Base-by-base conservation (phyloP, 2,888 invertebrate species). In the Drosophila ustulata region DNA sequence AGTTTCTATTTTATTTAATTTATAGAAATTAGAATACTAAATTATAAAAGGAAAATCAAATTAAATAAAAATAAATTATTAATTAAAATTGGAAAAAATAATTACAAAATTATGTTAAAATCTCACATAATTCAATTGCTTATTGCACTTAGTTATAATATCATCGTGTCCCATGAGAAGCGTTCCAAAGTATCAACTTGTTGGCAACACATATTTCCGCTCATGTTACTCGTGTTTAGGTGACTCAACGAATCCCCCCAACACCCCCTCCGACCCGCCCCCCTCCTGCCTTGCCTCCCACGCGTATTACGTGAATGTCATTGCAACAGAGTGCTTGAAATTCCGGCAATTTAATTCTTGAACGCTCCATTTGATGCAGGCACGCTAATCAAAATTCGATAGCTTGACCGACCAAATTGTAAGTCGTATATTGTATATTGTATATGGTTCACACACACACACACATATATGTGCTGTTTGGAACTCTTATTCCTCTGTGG, bases 341-440 rank as follows among this genome's bases (percentile, higher is more conserved):
- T 66, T 68, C 34, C 26, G 66, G 72, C 65, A 52, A 75, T 78
- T 78, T 78, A 78, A 78, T 76, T 80, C 66, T 49, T 78, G 52
- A 56, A 71, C 77, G 76, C 62, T 72, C 72, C 64, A 78, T 78
- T 78, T 75, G 63, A 45, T 78, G 80, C 78, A 80, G 80, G 66
- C 64, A 52, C 59, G 65, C 66, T 76, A 66, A 75, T 65, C 72
- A 74, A 78, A 76, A 66, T 71, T 70, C 80, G 65, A 80, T 80
- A 58, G 52, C 43, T 46, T 18, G 39, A 34, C 28, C 56, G 47
- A 51, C 7, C 32, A 43, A 52, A 64, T n/a, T 51, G 18, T 46
- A 37, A n/a, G 34, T 34, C 11, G n/a, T 34, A 4, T 56, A 7
- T 18, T 32, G 32, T 32, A 7, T 30, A 8, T 30, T 49, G 30